These are phyloP conservation scores for Ranitomeya variabilis DNA, from an alignment of 2,113 vertebrate genomes.

Conservation along the genomic window DNA sequence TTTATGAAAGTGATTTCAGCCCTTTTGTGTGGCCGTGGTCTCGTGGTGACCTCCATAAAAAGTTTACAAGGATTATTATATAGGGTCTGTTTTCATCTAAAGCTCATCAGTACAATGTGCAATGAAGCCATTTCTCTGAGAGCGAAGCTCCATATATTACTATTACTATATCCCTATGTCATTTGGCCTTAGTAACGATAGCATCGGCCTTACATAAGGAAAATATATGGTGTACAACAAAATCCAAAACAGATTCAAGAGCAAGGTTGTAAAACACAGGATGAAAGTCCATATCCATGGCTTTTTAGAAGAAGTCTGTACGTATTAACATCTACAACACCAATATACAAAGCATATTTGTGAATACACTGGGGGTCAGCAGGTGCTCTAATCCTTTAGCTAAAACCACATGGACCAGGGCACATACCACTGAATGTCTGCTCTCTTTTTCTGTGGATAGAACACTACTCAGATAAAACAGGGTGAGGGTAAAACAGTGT, in stretches of 20 bases:
- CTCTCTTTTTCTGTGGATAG: too few species aligned
- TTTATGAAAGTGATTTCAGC: constrained; percentile 22
- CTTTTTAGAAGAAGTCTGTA: neutral
- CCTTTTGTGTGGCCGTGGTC: constrained; percentile 33
- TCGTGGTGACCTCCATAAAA: constrained; percentile 33
- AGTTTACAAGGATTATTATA: constrained; percentile 11
- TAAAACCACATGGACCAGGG: too few species aligned
- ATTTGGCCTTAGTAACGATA: neutral
- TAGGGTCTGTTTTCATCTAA: neutral
- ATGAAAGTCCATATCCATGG: neutral
- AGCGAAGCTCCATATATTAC: neutral
- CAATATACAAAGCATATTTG: neutral
- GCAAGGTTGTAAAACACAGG: neutral
- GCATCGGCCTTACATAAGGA: neutral
- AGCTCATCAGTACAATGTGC: neutral
- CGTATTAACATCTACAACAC: neutral
- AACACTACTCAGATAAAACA: too few species aligned
- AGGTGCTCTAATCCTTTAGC: too few species aligned
- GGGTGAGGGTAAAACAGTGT: too few species aligned
- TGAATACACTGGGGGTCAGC: too few species aligned
- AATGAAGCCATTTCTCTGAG: neutral
- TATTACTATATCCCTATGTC: neutral
- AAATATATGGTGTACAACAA: neutral
- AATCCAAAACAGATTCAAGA: neutral
- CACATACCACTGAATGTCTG: too few species aligned